Percentiles rank a stretch among this genome's conserved stretches.
Conservation (phyloP, 30 jellyfish, hydroid and myxozoan genomes). For the Turritopsis rubra region DNA sequence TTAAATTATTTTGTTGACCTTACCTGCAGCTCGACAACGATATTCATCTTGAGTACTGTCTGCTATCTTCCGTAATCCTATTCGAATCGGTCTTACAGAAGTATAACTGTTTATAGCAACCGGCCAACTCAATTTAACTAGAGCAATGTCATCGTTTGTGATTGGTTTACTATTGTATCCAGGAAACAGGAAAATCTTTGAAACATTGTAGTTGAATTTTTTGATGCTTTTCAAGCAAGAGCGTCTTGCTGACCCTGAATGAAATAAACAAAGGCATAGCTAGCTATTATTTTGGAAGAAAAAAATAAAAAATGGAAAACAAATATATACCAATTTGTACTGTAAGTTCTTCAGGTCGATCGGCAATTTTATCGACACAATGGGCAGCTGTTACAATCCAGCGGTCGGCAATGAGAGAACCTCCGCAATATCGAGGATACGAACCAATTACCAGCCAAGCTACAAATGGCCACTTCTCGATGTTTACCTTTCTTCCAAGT, state of each 20-base stretch:
- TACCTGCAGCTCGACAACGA: slow-evolving; percentile 23
- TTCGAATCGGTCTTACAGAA: not conserved
- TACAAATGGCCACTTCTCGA: not conserved
- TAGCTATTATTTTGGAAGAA: not conserved
- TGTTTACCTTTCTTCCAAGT: slow-evolving; percentile 8
- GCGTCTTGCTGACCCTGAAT: slow-evolving; percentile 6
- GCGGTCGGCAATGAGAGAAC: slow-evolving; percentile 33
- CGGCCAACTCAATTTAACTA: slow-evolving; percentile 42
- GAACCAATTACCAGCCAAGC: slow-evolving; percentile 3
- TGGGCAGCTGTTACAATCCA: slow-evolving; percentile 76
- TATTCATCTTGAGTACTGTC: not conserved
- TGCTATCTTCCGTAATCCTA: not conserved
- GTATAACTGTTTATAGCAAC: slow-evolving; percentile 16
- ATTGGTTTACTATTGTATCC: slow-evolving; percentile 20
- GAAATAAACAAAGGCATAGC: not conserved
- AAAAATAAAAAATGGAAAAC: not conserved
- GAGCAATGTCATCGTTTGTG: slow-evolving; percentile 42
- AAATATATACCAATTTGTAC: not conserved
- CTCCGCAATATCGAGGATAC: slow-evolving; percentile 42
- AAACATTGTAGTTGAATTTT: not conserved
- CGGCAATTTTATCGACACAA: slow-evolving; percentile 41
- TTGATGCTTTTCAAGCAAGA: not conserved
- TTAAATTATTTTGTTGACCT: too few relatives aligned
- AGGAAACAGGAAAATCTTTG: slow-evolving; percentile 41
- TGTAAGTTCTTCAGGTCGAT: slow-evolving; percentile 1